Evolutionary conservation across 2,888 invertebrate species (phyloP).

Genomic region (Drosophila diplacantha): DNA sequence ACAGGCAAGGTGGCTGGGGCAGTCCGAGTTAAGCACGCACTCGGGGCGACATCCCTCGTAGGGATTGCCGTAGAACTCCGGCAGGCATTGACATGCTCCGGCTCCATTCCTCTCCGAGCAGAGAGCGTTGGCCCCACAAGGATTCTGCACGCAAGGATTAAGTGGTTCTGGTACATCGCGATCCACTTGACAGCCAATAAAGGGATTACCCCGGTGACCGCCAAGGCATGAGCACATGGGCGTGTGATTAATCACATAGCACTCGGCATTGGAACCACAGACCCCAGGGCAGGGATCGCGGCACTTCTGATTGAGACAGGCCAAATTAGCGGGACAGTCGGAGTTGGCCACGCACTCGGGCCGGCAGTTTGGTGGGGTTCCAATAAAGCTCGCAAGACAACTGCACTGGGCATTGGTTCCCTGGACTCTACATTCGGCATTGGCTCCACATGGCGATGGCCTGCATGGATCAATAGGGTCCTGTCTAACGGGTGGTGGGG

Average conservation of each 20-base stretch:
- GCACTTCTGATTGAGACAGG: constrained; percentile 87
- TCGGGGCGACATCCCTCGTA: constrained; percentile 87
- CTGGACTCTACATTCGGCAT: constrained; percentile 84
- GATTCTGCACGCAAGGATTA: constrained; percentile 83
- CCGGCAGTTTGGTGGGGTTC: constrained; percentile 86
- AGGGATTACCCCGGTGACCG: constrained; percentile 81
- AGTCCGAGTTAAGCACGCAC: constrained; percentile 85
- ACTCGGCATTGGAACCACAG: constrained; percentile 81
- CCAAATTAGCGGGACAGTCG: constrained; percentile 85
- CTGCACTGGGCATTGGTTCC: constrained; percentile 84
- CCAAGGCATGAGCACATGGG: constrained; percentile 81
- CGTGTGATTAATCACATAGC: constrained; percentile 81
- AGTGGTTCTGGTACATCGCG: constrained; percentile 68
- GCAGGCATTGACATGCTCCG: constrained; percentile 84
- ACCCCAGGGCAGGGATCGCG: constrained; percentile 84
- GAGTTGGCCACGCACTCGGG: constrained; percentile 89
- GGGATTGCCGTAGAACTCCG: constrained; percentile 86
- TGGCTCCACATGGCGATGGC: constrained; percentile 89
- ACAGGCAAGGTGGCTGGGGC: constrained; percentile 84
- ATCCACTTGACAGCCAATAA: constrained; percentile 69
- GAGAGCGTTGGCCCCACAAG: constrained; percentile 87
- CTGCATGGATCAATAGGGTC: constrained; percentile 80
- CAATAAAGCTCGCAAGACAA: constrained; percentile 84
- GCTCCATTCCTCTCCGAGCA: constrained; percentile 83
- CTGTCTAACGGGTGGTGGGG: constrained; percentile 25